phyloP scores from a whole-genome alignment of 2,888 invertebrate genomes.

The Prosapia bicincta region DNA sequence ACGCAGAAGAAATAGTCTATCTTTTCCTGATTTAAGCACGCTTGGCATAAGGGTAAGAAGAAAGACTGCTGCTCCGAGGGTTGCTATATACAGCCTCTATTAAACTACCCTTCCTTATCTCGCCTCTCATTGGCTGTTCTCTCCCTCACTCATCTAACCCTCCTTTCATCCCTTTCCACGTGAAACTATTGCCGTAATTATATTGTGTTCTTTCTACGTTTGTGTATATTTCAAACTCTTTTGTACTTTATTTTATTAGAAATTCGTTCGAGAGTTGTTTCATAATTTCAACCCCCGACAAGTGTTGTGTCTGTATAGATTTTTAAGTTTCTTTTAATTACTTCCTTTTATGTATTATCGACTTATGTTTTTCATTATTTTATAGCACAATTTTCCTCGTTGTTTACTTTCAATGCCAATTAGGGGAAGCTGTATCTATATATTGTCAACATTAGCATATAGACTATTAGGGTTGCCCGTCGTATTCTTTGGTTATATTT shows the following conservation, averaged over 20 bases:
- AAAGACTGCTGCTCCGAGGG: neutral
- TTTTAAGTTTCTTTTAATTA: too few relatives aligned
- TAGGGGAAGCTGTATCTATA: too few relatives aligned
- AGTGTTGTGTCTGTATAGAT: too few relatives aligned
- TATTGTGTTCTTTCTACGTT: neutral
- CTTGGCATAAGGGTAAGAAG: neutral
- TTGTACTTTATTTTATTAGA: neutral
- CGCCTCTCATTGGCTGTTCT: neutral
- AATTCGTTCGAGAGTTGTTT: neutral
- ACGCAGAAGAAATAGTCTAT: neutral
- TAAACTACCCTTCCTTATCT: neutral
- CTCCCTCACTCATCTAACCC: neutral
- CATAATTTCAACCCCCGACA: neutral
- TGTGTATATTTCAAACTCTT: neutral
- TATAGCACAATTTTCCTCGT: too few relatives aligned
- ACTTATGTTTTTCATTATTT: too few relatives aligned
- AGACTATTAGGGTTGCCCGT: too few relatives aligned
- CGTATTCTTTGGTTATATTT: too few relatives aligned
- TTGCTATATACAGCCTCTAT: constrained; percentile 2
- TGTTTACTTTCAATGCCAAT: too few relatives aligned
- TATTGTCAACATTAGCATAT: too few relatives aligned
- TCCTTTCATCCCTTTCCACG: neutral
- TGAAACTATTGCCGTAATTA: neutral
- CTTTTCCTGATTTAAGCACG: neutral
- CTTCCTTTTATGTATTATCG: too few relatives aligned